Evolutionary conservation across 2,113 vertebrate species (phyloP), one percentile per base, ranked within the genome.

Genomic region (Rhinolophus sinicus): DNA sequence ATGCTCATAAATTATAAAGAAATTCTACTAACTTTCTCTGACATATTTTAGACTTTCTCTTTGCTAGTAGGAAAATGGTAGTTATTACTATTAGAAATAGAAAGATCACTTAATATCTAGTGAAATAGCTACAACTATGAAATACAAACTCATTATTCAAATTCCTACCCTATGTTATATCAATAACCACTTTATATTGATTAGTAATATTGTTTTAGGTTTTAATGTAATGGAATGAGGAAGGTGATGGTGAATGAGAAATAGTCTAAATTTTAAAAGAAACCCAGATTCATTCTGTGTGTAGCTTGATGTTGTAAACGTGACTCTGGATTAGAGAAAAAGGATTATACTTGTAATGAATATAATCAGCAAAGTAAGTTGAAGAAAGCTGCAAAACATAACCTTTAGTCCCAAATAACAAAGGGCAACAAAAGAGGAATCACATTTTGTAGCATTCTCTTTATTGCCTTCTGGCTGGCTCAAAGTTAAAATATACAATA

Each of bases 11-110:
- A 40, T 58, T 60, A 47, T 62, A 81, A 54, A 40, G 65, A 26
- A 94, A 58, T 75, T 82, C 54, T 81, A 90, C 62, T 95, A 90
- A 90, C 96, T 91, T 85, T 91, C 67, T 72, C 13, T 95, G 38
- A 81, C 15, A 84, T 18, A 28, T 89, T 84, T 73, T 92, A 62
- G 18, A 64, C 24, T 35, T 38, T 38, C 8, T 13, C 3, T 90
- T 91, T 89, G 38, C 22, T 67, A 93, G 56, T 6, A 56, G 78
- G 24, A 78, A 84, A 91, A 58, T 3, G 88, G 18, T n/a, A 85
- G 26, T 64, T 90, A 54, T 60, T 70, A 54, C n/a, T 30, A 44
- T 40, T 81, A 86, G 60, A 35, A 44, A 93, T 18, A 85, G 21
- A 88, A 97, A 80, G 22, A 95, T 87, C 26, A 70, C 85, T 84